phyloP scores from a whole-genome alignment of 2,113 vertebrate species.

The Astur gentilis region DNA sequence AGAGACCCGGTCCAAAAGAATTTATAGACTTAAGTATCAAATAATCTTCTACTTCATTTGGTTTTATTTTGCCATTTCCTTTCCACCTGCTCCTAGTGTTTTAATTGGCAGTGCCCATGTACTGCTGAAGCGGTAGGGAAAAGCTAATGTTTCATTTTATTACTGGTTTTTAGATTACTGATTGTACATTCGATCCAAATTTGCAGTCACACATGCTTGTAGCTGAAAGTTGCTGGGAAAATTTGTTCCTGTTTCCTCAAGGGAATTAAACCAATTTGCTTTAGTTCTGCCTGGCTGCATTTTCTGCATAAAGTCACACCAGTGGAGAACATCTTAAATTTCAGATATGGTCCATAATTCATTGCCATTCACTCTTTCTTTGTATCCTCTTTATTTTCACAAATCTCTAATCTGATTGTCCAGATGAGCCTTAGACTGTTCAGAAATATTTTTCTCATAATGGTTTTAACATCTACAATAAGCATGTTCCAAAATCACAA shows the following conservation, averaged over 20 bases:
- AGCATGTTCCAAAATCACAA: not conserved
- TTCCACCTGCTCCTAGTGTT: not conserved
- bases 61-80: constrained; percentile 8
- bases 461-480: not conserved
- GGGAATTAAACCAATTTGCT: constrained; percentile 78
- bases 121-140: not conserved
- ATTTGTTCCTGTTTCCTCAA: constrained; percentile 65
- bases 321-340: constrained; percentile 25
- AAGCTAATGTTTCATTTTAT: constrained; percentile 59
- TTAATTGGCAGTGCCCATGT: constrained; percentile 31
- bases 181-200: constrained; percentile 46
- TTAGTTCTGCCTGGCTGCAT: constrained; percentile 79
- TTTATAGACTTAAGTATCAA: not conserved
- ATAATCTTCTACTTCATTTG: not conserved
- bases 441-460: not conserved
- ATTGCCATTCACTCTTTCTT: not conserved
- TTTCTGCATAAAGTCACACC: constrained; percentile 72
- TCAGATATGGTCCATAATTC: not conserved
- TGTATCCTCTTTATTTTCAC: not conserved
- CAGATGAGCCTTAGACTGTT: not conserved
- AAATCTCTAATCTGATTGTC: not conserved
- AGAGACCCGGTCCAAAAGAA: not conserved
- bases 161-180: constrained; percentile 35
- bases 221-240: constrained; percentile 71
- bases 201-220: constrained; percentile 38